Base-by-base conservation (phyloP, 2,113 vertebrate species). In the Oreochromis niloticus region DNA sequence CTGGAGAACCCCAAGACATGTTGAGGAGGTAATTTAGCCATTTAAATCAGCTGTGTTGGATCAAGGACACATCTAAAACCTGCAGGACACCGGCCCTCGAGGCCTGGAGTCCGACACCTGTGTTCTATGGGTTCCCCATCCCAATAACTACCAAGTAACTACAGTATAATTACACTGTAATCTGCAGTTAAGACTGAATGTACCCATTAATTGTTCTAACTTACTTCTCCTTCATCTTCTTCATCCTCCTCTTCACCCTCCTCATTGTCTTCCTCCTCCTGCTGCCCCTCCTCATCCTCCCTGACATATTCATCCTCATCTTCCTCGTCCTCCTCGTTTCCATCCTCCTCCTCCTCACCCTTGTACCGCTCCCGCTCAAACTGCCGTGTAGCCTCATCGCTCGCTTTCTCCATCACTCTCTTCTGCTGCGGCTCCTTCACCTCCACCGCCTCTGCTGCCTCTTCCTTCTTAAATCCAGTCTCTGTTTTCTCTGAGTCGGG, bases 401-500 rank as follows among this genome's bases (percentile, higher is more conserved):
- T 97, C 30, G 96, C 96, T 39, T 97, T 96, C 94, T 97, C 97
- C 83, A 97, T 96, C 95, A 96, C 94, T 19, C 93, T 95, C 92
- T 97, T 97, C 90, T 95, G 91, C 85, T 86, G 93, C 1, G 93
- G 92, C 80, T 93, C 91, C 87, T 93, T 95, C 91, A 93, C 36
- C 57, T 88, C 91, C 2, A 3, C 80, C 11, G 6, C 80, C 24
- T 73, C 68, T 46, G 34, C 63, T 41, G 19, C 34, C 34, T 83
- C 61, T 61, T 32, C 84, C 78, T 36, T 50, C 83, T 86, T 61
- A 2, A 83, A 83, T 9, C 92, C 80, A 2, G 2, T 90, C 56
- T 92, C 82, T 3, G 22, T 34, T 24, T 87, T 89, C 17, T 88
- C 79, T 0, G 63, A 68, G 36, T 56, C 17, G 0, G 30, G 6